A percentile compares a stretch with the other conserved stretches of the same genome.
Evolutionary conservation across 2,888 invertebrate species (phyloP).

Genomic region (Thelaira solivaga): DNA sequence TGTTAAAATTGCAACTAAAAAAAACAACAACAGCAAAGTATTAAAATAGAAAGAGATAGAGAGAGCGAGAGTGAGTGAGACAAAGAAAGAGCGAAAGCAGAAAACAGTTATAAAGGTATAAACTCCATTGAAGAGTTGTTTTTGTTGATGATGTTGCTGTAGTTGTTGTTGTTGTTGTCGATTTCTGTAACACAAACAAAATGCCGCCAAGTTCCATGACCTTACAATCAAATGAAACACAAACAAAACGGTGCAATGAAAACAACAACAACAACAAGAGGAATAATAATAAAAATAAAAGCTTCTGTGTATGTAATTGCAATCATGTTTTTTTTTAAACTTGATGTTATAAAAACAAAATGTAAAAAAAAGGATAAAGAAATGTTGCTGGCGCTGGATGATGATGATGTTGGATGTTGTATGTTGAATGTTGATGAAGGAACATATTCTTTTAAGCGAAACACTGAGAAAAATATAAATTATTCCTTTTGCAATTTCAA

Average conservation of each 20-base stretch:
- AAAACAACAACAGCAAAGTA: conserved; percentile 28
- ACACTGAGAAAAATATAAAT: conserved; percentile 16
- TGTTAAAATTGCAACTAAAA: conserved; percentile 40
- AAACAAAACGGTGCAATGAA: conserved; percentile 52
- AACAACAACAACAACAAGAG: conserved; percentile 40
- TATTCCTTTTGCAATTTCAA: neutral
- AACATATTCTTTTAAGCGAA: neutral
- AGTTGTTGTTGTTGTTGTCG: conserved; percentile 47
- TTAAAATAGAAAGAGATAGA: neutral
- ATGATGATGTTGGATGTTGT: conserved; percentile 8
- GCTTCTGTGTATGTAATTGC: conserved; percentile 54
- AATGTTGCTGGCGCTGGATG: conserved; percentile 3
- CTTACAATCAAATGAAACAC: conserved; percentile 72
- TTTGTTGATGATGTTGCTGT: conserved; percentile 30
- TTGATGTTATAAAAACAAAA: conserved; percentile 31
- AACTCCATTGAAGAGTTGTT: conserved; percentile 54
- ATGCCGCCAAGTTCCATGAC: conserved; percentile 73
- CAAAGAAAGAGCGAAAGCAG: neutral
- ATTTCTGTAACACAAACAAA: conserved; percentile 61
- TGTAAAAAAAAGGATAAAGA: conserved; percentile 31
- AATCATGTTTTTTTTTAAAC: conserved; percentile 31
- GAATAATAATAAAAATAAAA: too few species aligned
- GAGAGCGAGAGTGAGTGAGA: neutral
- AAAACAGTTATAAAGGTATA: conserved; percentile 54
- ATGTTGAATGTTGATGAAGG: too few species aligned